Percentiles rank a stretch among this genome's conserved stretches.
phyloP scores from a whole-genome alignment of 2,797 vertebrate genomes.

The Enteromius fasciolatus region DNA sequence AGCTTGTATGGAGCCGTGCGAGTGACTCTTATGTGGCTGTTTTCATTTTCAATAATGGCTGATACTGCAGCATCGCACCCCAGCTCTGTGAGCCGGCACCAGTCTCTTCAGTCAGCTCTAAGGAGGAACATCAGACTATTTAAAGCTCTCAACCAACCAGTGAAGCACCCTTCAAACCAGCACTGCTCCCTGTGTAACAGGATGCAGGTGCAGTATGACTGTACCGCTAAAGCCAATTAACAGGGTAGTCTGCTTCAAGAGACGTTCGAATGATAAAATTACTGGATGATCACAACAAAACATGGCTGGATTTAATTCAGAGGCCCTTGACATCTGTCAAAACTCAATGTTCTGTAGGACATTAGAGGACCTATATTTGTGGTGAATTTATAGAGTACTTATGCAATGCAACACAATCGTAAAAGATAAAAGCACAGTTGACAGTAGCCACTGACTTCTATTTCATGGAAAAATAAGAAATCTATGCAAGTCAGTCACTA shows the following conservation, averaged over 20 bases:
- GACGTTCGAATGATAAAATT: constrained; percentile 25
- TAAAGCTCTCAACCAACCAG: constrained; percentile 64
- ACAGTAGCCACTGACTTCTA: background rate
- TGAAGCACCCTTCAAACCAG: constrained; percentile 68
- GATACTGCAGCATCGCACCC: constrained; percentile 9
- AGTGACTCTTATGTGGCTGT: constrained; percentile 56
- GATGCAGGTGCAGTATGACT: constrained; percentile 68
- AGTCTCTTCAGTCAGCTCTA: constrained; percentile 61
- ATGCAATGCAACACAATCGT: background rate
- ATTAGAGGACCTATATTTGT: background rate
- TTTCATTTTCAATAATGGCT: constrained; percentile 29
- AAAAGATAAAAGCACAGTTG: background rate
- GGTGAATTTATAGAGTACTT: background rate
- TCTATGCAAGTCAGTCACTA: background rate
- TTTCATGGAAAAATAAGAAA: background rate
- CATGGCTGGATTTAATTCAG: background rate
- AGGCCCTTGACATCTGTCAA: constrained; percentile 21
- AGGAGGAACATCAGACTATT: constrained; percentile 72
- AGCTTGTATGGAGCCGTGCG: constrained; percentile 43
- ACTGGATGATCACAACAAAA: constrained; percentile 31
- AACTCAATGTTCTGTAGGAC: background rate
- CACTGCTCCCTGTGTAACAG: constrained; percentile 63
- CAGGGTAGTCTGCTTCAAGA: constrained; percentile 40
- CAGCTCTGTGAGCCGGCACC: constrained; percentile 10
- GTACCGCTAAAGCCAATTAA: constrained; percentile 69